A percentile compares a stretch with the other conserved stretches of the same genome.
Evolutionary conservation across 1,140 invertebrate genomes (phyloP).

Genomic region (Drosophila mayri): DNA sequence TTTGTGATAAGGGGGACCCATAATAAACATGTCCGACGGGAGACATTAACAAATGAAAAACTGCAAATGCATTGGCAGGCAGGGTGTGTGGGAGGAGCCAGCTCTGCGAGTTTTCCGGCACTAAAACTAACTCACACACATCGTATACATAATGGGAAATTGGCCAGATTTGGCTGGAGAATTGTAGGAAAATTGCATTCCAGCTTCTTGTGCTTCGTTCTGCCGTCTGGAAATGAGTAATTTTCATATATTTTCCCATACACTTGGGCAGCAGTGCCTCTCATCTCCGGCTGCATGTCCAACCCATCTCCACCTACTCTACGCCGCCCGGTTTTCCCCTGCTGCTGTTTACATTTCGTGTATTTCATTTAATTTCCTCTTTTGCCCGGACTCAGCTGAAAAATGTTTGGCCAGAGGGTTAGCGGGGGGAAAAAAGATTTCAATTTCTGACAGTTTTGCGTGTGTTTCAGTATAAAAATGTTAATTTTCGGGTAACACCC

Average conservation of each 20-base stretch:
- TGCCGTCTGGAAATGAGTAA: slow-evolving; percentile 45
- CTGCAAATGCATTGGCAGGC: slow-evolving; percentile 10
- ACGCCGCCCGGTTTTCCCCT: slow-evolving; percentile 10
- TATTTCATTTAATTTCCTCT: slow-evolving; percentile 79
- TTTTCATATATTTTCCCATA: slow-evolving; percentile 43
- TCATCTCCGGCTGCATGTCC: slow-evolving; percentile 36
- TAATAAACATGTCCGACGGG: slow-evolving; percentile 26
- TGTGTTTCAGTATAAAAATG: slow-evolving; percentile 66
- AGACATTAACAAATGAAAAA: slow-evolving; percentile 31
- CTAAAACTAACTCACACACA: background rate
- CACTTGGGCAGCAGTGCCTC: slow-evolving; percentile 13
- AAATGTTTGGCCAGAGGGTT: slow-evolving; percentile 23
- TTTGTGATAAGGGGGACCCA: slow-evolving; percentile 30
- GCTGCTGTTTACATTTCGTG: slow-evolving; percentile 69
- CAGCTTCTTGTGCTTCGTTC: slow-evolving; percentile 10
- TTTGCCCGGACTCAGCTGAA: slow-evolving; percentile 36
- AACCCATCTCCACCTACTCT: slow-evolving; percentile 10
- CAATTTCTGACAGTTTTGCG: slow-evolving; percentile 74
- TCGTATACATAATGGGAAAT: background rate
- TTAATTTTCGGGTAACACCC: slow-evolving; percentile 57
- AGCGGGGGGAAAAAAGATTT: slow-evolving; percentile 47
- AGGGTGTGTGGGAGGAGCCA: background rate
- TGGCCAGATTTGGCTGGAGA: slow-evolving; percentile 39
- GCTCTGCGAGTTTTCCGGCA: slow-evolving; percentile 1
- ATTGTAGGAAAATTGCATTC: slow-evolving; percentile 23